phyloP scores from a whole-genome alignment of 2,797 vertebrate genomes.

The Harpagifer antarcticus region DNA sequence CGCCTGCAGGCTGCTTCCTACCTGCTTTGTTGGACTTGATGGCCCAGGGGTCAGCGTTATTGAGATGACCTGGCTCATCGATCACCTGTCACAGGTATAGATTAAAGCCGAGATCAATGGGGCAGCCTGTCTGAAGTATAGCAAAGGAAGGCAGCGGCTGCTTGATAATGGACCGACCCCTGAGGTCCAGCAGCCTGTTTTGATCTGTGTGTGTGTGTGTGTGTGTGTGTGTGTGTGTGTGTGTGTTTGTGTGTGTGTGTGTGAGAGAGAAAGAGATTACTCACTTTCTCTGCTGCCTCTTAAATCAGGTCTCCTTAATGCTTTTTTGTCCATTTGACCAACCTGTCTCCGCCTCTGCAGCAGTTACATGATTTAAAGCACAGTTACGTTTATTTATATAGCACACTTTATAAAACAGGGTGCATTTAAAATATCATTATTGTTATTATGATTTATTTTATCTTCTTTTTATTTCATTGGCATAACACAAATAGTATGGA shows the following conservation, averaged over 20 bases:
- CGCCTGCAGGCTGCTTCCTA: conserved; percentile 10
- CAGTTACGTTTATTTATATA: too few species aligned
- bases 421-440: too few species aligned
- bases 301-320: conserved; percentile 22
- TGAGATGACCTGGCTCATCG: conserved; percentile 55
- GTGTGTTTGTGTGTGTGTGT: too few species aligned
- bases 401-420: too few species aligned
- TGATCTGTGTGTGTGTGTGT: conserved; percentile 25
- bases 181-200: conserved; percentile 39
- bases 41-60: conserved; percentile 41
- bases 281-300: conserved; percentile 12
- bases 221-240: too few species aligned
- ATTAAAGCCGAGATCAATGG: conserved; percentile 66
- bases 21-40: conserved; percentile 42
- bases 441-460: too few species aligned
- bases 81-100: conserved; percentile 64
- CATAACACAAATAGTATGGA: too few species aligned
- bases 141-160: conserved; percentile 31
- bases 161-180: conserved; percentile 46
- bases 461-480: too few species aligned
- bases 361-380: not conserved
- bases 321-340: conserved; percentile 19
- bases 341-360: conserved; percentile 1
- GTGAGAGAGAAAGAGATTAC: too few species aligned
- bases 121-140: conserved; percentile 45